phyloP scores from a whole-genome alignment of 2,113 vertebrate species.

The Uria aalge region DNA sequence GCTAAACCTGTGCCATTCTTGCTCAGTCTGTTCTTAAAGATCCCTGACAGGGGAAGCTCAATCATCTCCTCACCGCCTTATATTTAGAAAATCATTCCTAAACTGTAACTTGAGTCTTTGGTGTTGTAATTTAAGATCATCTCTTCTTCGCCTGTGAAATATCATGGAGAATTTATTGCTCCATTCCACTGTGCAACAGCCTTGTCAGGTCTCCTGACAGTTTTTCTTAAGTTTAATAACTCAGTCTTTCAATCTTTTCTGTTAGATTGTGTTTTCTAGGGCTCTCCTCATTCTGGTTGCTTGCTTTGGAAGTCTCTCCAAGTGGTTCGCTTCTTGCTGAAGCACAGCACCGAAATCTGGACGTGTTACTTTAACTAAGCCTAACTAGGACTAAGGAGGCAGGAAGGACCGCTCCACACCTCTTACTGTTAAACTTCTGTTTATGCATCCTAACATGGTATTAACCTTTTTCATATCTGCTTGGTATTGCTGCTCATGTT shows the following conservation, averaged over 20 bases:
- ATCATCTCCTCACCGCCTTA: background rate
- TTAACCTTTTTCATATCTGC: background rate
- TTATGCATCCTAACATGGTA: background rate
- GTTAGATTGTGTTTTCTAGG: background rate
- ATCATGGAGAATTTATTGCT: constrained; percentile 42
- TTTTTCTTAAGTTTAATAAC: constrained; percentile 34
- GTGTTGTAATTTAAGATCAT: constrained; percentile 14
- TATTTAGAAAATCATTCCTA: constrained; percentile 32
- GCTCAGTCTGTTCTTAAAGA: background rate
- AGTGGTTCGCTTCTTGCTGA: background rate
- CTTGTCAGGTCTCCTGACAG: constrained; percentile 6
- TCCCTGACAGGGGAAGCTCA: background rate
- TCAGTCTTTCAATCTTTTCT: constrained; percentile 19
- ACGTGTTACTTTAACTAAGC: background rate
- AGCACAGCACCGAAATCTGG: background rate
- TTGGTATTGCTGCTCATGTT: background rate
- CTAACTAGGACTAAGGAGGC: background rate
- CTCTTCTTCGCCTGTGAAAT: background rate
- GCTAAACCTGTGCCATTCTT: background rate
- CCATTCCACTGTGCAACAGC: constrained; percentile 1
- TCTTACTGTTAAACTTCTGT: background rate
- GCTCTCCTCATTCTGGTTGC: background rate
- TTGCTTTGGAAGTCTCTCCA: background rate
- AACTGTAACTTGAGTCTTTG: constrained; percentile 7
- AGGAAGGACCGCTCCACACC: background rate